Conservation (phyloP, 2,888 invertebrate species). For the Drosophila parthenogenetica region DNA sequence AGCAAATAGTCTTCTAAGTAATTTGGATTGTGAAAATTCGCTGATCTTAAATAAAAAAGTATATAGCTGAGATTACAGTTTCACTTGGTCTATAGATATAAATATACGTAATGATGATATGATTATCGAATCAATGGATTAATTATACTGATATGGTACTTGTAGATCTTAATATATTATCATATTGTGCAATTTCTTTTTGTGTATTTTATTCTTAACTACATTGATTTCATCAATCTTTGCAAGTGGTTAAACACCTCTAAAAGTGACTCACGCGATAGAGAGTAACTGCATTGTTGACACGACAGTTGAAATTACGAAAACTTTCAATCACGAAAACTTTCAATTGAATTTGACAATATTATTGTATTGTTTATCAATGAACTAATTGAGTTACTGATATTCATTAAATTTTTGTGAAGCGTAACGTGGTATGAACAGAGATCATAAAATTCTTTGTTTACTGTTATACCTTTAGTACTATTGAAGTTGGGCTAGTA, state of each 20-base stretch:
- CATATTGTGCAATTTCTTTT: slow-evolving; percentile 10
- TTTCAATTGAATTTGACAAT: too few relatives aligned
- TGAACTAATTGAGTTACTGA: too few relatives aligned
- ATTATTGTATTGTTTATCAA: too few relatives aligned
- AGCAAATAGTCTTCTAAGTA: slow-evolving; percentile 12
- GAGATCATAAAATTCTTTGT: slow-evolving; percentile 11
- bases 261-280: slow-evolving; percentile 12
- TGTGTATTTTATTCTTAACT: slow-evolving; percentile 3
- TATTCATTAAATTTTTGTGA: neutral
- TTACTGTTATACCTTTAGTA: neutral
- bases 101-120: neutral
- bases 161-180: too few relatives aligned
- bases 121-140: neutral
- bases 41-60: neutral
- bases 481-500: slow-evolving; percentile 24
- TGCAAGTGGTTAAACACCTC: slow-evolving; percentile 1
- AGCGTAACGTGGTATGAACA: slow-evolving; percentile 22
- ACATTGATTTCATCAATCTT: slow-evolving; percentile 13
- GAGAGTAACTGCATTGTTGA: neutral
- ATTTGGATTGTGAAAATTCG: slow-evolving; percentile 7
- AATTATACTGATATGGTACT: neutral
- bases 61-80: neutral
- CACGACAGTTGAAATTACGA: neutral
- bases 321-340: too few relatives aligned
- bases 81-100: neutral